Base-by-base conservation (phyloP, 2,113 vertebrate species). In the Deroptyus accipitrinus region DNA sequence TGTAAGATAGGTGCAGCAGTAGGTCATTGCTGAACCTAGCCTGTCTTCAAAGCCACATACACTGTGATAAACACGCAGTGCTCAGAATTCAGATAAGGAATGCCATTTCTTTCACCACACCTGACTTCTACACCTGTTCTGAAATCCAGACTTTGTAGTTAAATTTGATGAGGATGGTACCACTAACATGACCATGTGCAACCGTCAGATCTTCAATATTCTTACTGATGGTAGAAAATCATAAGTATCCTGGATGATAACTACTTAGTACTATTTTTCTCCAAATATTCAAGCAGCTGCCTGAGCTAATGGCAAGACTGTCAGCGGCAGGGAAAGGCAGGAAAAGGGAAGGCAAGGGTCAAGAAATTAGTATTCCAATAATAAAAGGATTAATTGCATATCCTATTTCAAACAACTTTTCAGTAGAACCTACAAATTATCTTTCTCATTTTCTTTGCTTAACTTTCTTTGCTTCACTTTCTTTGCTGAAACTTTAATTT, bases 111-210 rank as follows among this genome's bases (percentile, higher is more conserved):
- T 42, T 52, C 27, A 68, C 37, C 42, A 69, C 17, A 22, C 1
- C 11, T 0, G 0, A 8, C 28, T 81, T 63, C 52, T 25, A 39
- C 54, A 37, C 31, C 27, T 33, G 17, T 8, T 39, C n/a, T 61
- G 42, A 20, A 49, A 84, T 73, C 12, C 23, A 68, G n/a, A 17
- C 6, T 5, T 33, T 41, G 2, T 6, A 37, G 11, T 30, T 48
- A 11, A 66, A 76, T 73, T 59, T 42, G 7, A 46, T 82, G 74
- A 73, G 59, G 9, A 69, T 20, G 14, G 37, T 69, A 6, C 14
- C 30, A 11, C 33, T 48, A 13, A 30, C 6, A 7, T 5, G 9
- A 69, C 54, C 14, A 24, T 49, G 69, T 84, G 23, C 20, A 59
- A 14, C 33, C 5, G 17, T 17, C 42, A 49, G 10, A 75, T 37